Conservation (phyloP, 2,113 vertebrate genomes). For the Peromyscus polionotus region DNA sequence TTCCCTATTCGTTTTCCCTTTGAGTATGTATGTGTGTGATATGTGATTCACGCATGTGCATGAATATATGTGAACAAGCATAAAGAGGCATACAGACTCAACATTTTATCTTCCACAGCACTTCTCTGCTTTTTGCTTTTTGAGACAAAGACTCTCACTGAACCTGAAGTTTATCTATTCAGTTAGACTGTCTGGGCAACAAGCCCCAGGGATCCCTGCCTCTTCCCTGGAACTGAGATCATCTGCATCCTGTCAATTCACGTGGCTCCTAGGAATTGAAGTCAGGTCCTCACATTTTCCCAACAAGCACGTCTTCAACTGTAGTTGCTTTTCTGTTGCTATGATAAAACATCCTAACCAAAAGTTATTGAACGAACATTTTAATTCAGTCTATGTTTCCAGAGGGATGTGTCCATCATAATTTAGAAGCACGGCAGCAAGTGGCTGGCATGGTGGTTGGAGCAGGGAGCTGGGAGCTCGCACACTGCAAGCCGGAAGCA, state of each 20-base stretch:
- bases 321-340: background rate
- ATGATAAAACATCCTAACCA: background rate
- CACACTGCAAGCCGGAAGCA: background rate
- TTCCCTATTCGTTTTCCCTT: background rate
- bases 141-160: no score
- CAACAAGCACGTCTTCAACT: background rate
- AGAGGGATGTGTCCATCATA: background rate
- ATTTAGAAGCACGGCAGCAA: background rate
- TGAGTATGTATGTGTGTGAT: background rate
- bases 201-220: accelerated
- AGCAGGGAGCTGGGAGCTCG: background rate
- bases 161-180: background rate
- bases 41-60: background rate
- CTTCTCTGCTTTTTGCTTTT: background rate
- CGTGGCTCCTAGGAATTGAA: background rate
- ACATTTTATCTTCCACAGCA: background rate
- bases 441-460: background rate
- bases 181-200: background rate
- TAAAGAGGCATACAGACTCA: background rate
- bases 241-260: background rate
- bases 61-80: background rate
- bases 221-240: background rate
- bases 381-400: background rate
- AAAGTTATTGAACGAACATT: background rate
- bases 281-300: background rate